These are phyloP conservation scores for Plectrocnemia conspersa DNA, from an alignment of 1,140 invertebrate species.

Conservation along the genomic window DNA sequence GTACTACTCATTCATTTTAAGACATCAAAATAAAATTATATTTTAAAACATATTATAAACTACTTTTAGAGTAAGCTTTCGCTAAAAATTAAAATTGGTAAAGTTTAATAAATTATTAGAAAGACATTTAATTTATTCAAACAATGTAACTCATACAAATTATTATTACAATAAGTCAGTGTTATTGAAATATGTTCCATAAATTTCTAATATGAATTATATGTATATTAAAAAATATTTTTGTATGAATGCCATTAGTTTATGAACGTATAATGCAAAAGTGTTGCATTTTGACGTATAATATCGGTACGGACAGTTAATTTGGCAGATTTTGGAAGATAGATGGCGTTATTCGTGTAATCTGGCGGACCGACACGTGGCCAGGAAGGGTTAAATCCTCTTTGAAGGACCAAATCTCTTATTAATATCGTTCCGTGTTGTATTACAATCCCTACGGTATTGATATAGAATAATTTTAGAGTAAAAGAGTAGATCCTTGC, in stretches of 20 bases:
- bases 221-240: neutral
- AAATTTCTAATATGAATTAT: neutral
- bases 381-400: neutral
- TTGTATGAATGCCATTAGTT: neutral
- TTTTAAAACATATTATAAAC: no score
- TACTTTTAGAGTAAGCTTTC: no score
- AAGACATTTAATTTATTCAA: no score
- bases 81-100: no score
- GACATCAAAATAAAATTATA: no score
- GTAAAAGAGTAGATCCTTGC: no score
- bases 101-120: no score
- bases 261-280: slow-evolving; percentile 5
- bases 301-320: slow-evolving; percentile 30
- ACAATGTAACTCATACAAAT: no score
- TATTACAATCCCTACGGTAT: no score
- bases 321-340: slow-evolving; percentile 23
- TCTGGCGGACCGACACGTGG: slow-evolving; percentile 28
- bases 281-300: slow-evolving; percentile 13
- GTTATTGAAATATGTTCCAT: slow-evolving; percentile 9
- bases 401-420: slow-evolving; percentile 28
- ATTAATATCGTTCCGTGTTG: slow-evolving; percentile 19
- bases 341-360: slow-evolving; percentile 18
- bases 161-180: no score
- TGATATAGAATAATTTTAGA: no score
- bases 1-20: no score